Base-by-base conservation (phyloP, 2,888 invertebrate species). In the Acanthoscelides obtectus region DNA sequence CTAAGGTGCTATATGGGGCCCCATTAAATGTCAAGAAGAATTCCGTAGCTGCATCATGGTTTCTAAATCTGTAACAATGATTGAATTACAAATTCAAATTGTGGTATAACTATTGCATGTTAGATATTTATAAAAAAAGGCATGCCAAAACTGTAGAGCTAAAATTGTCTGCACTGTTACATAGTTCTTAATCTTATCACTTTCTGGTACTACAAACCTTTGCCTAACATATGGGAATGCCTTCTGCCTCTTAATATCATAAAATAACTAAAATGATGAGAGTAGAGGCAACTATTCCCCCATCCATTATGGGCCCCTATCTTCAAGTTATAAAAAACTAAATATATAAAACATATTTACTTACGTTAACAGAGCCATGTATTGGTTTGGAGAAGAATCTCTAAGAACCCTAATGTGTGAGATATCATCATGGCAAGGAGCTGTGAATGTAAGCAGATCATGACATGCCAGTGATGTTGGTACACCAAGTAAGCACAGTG, bases 21-120 rank as follows among this genome's bases (percentile, higher is more conserved):
- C 97, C 98, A 84, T 99, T 98, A 84, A 94, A 99, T 0, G 94
- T 93, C 74, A 91, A 89, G 85, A 97, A 98, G 85, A 99, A 99
- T 83, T 96, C 95, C 77, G 93, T 92, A 0, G 99, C 96, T 3
- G 94, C 90, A 73, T 90, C 89, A 88, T 95, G 88, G 1, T 88
- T 88, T 17, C 92, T 89, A 84, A 92, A 92, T 74, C 92, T 92
- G 77, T 12, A 75, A 80, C 77, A 70, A 74, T 8, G 12, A 19
- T 20, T n/a, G 20, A 20, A 17, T 20, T 17, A 22, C 8, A 66
- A 66, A 66, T 66, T n/a, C 1, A 66, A 22, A 8, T 2, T 63
- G 8, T 6, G 3, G 6, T 66, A 66, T 20, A 45, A 45, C 17
- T 4, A 12, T 45, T 6, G 12, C 5, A 45, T 12, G 12, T 12